phyloP scores from a whole-genome alignment of 92 coral and sea anemone genomes.

The Nematostella vectensis region DNA sequence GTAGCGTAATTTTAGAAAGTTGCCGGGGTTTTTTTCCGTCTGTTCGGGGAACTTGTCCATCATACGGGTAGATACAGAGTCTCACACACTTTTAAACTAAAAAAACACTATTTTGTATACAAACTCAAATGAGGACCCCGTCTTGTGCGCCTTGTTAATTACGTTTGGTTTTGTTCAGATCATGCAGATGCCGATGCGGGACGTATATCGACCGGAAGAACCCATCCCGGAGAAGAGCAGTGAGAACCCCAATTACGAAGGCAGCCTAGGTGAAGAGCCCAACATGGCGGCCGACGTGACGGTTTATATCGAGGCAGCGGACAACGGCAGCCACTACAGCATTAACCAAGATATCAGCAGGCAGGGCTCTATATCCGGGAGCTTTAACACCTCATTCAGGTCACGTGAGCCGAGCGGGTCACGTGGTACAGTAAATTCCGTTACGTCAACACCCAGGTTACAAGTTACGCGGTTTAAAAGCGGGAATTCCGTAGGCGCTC shows the following conservation, averaged over 20 bases:
- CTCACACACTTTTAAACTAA: too few relatives aligned
- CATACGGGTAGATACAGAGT: too few relatives aligned
- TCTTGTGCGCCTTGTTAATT: too few relatives aligned
- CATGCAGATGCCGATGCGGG: constrained; percentile 38
- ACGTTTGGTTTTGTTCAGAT: not conserved
- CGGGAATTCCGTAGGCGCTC: constrained; percentile 36
- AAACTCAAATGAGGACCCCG: too few relatives aligned
- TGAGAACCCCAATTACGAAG: constrained; percentile 35
- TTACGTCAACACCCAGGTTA: constrained; percentile 66
- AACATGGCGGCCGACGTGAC: constrained; percentile 38
- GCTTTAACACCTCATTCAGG: constrained; percentile 19
- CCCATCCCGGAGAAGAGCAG: constrained; percentile 13
- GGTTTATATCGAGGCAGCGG: constrained; percentile 44
- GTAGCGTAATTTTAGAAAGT: too few relatives aligned
- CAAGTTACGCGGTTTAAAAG: constrained; percentile 47
- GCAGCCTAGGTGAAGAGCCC: constrained; percentile 37
- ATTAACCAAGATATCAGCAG: constrained; percentile 17
- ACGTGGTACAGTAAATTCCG: constrained; percentile 44
- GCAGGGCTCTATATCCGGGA: constrained; percentile 43
- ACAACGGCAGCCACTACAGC: constrained; percentile 27
- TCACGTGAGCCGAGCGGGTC: constrained; percentile 58
- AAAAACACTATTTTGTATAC: too few relatives aligned
- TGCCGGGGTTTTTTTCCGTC: too few relatives aligned
- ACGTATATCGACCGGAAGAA: constrained; percentile 11
- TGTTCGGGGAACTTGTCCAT: too few relatives aligned